Conservation (phyloP, 2,113 vertebrate species). For the Bubo blakistoni region DNA sequence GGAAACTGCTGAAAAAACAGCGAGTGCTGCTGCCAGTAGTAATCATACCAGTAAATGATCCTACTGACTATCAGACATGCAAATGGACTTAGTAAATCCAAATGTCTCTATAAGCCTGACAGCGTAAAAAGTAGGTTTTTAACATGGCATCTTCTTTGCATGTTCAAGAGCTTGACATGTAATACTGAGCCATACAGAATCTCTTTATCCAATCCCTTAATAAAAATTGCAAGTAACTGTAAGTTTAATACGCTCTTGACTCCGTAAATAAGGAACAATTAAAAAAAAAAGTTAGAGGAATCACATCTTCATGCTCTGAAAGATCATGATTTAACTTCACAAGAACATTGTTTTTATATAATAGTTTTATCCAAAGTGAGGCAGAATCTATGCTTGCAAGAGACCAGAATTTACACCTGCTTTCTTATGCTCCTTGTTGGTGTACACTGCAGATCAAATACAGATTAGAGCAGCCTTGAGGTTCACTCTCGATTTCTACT, state of each 20-base stretch:
- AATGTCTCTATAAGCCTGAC: neutral
- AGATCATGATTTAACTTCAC: neutral
- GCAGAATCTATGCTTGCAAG: neutral
- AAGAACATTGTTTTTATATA: neutral
- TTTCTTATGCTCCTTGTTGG: neutral
- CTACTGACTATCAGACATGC: neutral
- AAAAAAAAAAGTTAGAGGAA: neutral
- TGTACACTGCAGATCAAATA: neutral
- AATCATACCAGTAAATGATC: neutral
- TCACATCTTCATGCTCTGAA: neutral
- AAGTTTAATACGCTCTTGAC: neutral
- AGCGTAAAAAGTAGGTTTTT: neutral
- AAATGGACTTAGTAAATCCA: neutral
- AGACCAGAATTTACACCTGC: neutral
- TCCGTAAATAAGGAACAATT: neutral
- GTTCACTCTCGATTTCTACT: neutral
- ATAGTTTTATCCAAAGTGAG: rapidly evolving
- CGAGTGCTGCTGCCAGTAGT: neutral
- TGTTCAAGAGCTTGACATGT: neutral
- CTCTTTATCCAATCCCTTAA: neutral
- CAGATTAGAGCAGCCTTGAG: neutral
- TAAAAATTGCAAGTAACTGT: neutral
- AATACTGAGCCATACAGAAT: neutral
- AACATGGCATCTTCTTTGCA: neutral
- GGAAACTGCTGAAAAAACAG: neutral